Conservation (phyloP, 2,888 invertebrate genomes). For the Parapristionchus giblindavisi region DNA sequence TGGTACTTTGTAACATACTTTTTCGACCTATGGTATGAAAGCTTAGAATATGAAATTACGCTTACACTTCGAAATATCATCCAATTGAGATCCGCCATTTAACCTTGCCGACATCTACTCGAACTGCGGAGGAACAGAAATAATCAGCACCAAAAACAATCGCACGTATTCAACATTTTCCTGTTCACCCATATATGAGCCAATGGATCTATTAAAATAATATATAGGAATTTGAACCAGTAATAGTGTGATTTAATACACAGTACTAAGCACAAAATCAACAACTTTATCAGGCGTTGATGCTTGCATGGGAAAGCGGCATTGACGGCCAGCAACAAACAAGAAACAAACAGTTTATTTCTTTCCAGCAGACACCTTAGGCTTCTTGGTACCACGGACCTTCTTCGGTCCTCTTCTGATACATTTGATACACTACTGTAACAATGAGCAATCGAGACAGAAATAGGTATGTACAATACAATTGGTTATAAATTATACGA, state of each 20-base stretch:
- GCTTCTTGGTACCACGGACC: conserved; percentile 95
- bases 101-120: neutral
- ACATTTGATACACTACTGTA: too few species aligned
- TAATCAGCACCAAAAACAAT: too few species aligned
- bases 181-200: too few species aligned
- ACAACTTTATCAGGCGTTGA: conserved; percentile 41
- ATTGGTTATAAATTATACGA: too few species aligned
- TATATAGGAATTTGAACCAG: neutral
- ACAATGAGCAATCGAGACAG: too few species aligned
- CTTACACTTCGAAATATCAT: conserved; percentile 38
- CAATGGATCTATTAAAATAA: too few species aligned
- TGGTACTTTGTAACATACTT: too few species aligned
- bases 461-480: too few species aligned
- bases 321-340: conserved; percentile 32
- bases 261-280: conserved; percentile 33
- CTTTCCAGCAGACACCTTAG: conserved; percentile 86
- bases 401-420: conserved; percentile 99
- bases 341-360: conserved; percentile 74
- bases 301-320: conserved; percentile 1
- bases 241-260: neutral
- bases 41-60: neutral
- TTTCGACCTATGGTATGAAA: too few species aligned
- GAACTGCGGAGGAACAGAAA: too few species aligned
- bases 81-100: conserved; percentile 32
- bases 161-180: too few species aligned